Conservation (phyloP, 2,888 invertebrate genomes). For the Caenorhabditis becei region DNA sequence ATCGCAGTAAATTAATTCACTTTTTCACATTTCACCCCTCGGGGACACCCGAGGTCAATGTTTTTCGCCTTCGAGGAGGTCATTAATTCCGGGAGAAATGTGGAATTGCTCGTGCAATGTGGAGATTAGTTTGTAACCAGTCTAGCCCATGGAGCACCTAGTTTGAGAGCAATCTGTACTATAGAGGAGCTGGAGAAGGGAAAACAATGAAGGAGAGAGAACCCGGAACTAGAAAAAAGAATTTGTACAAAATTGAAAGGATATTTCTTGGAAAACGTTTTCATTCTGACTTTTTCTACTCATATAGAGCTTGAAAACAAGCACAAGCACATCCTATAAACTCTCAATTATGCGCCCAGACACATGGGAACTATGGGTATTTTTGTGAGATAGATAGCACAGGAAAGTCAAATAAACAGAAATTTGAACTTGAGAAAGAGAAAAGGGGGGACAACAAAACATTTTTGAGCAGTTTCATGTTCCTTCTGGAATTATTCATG, state of each 20-base stretch:
- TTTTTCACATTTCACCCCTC: too few species aligned
- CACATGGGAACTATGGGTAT: not conserved
- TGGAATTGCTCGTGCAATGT: not conserved
- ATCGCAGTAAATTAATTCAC: constrained; percentile 4
- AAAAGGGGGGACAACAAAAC: not conserved
- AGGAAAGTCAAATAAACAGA: constrained; percentile 4
- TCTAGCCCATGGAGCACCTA: too few species aligned
- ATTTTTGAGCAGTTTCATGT: constrained; percentile 5
- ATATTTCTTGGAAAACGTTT: too few species aligned
- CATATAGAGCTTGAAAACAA: too few species aligned
- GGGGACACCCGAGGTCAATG: constrained; percentile 4
- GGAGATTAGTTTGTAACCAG: too few species aligned
- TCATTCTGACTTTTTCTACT: too few species aligned
- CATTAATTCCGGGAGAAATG: constrained; percentile 12
- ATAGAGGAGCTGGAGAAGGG: not conserved
- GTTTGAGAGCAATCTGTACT: not conserved
- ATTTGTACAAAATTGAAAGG: too few species aligned
- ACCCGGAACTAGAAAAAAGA: too few species aligned
- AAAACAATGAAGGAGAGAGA: not conserved
- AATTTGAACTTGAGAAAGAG: not conserved
- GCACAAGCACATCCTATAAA: not conserved
- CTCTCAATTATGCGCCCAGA: constrained; percentile 14
- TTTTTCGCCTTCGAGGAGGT: not conserved
- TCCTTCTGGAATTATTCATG: constrained; percentile 24
- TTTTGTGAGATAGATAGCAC: not conserved